A percentile compares a stretch with the other conserved stretches of the same genome.
Evolutionary conservation across 2,888 invertebrate genomes (phyloP).

Genomic region (Psococerastis gibbosa): DNA sequence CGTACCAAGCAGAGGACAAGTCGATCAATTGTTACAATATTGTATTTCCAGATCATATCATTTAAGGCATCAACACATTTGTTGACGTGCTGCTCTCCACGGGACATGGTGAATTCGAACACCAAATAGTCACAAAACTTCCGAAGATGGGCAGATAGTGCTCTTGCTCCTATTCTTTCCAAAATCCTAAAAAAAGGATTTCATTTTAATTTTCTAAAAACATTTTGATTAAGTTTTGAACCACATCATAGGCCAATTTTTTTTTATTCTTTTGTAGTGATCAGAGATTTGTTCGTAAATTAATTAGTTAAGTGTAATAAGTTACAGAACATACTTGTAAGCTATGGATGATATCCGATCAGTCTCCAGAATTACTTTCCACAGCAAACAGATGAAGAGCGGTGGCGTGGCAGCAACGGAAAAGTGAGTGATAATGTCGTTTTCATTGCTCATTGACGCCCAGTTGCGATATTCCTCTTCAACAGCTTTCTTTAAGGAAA

Average conservation of each 20-base stretch:
- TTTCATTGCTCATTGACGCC: slow-evolving; percentile 93
- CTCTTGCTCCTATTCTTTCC: slow-evolving; percentile 82
- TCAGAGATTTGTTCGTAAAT: not conserved
- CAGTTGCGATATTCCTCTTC: slow-evolving; percentile 93
- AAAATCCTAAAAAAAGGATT: slow-evolving; percentile 44
- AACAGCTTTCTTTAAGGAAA: slow-evolving; percentile 45
- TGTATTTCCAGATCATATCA: slow-evolving; percentile 95
- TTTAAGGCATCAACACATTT: slow-evolving; percentile 91
- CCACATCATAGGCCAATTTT: not conserved
- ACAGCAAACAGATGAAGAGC: slow-evolving; percentile 76
- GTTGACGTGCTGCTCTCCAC: slow-evolving; percentile 69
- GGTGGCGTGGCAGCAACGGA: slow-evolving; percentile 84
- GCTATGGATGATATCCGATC: slow-evolving; percentile 85
- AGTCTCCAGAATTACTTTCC: slow-evolving; percentile 91
- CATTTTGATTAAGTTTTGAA: not conserved
- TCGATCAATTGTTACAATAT: slow-evolving; percentile 86
- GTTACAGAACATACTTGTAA: slow-evolving; percentile 50
- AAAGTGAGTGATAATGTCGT: slow-evolving; percentile 89
- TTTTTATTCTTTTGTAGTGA: too few species aligned
- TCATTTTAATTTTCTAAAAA: not conserved
- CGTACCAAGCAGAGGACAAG: slow-evolving; percentile 76
- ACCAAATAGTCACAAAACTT: slow-evolving; percentile 91
- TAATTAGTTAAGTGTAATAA: not conserved
- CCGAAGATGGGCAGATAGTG: slow-evolving; percentile 73
- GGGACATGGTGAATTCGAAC: slow-evolving; percentile 77